Conservation (phyloP, 64 coral and sea anemone species). For the Stylophora pistillata region DNA sequence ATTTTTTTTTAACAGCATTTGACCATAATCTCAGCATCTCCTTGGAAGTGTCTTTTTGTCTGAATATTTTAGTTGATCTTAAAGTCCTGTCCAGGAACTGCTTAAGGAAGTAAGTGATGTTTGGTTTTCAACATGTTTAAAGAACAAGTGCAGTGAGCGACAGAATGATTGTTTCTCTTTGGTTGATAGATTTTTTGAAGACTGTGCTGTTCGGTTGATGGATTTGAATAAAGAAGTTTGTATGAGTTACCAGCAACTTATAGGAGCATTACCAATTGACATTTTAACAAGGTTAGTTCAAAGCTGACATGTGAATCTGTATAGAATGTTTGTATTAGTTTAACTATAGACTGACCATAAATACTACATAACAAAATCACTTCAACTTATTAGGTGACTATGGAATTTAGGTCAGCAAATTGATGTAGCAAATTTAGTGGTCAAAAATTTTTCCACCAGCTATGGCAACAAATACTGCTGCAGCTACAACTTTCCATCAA, state of each 20-base stretch:
- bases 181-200: conserved; percentile 67
- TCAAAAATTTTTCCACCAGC: no score
- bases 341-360: no score
- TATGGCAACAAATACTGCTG: no score
- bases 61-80: conserved; percentile 82
- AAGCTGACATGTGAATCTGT: not conserved
- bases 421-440: no score
- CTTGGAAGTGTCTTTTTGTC: conserved; percentile 73
- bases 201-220: conserved; percentile 80
- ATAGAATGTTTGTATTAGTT: no score
- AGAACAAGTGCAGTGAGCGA: not conserved
- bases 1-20: conserved; percentile 62
- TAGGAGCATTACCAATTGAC: conserved; percentile 82
- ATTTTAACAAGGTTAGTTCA: conserved; percentile 78
- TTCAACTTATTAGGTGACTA: no score
- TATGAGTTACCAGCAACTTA: conserved; percentile 58
- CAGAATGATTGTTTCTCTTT: not conserved
- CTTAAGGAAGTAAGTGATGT: conserved; percentile 66
- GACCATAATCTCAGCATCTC: conserved; percentile 39
- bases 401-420: no score
- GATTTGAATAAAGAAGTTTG: conserved; percentile 80
- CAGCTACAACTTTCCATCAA: no score
- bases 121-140: not conserved
- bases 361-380: no score
- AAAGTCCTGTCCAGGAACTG: conserved; percentile 71